Percentiles rank a stretch among this genome's conserved stretches.
phyloP scores from a whole-genome alignment of 2,797 vertebrate genomes.

The Iguana delicatissima region DNA sequence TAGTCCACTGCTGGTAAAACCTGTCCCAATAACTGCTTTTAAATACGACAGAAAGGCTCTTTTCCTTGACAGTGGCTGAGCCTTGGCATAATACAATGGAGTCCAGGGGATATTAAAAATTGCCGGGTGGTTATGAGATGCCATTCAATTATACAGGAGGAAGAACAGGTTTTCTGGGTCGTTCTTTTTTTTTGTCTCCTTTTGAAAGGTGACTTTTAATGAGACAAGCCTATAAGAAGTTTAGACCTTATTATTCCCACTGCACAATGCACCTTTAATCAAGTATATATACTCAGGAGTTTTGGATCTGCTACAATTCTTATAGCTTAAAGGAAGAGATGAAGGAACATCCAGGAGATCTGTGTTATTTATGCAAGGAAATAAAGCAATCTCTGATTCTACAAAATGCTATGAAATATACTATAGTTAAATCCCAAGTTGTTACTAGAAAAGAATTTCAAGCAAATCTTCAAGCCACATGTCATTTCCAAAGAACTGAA shows the following conservation, averaged over 20 bases:
- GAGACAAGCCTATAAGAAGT: conserved; percentile 77
- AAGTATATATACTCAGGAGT: conserved; percentile 55
- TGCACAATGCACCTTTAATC: conserved; percentile 62
- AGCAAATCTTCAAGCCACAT: conserved; percentile 54
- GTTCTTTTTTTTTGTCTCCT: conserved; percentile 51
- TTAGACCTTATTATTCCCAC: conserved; percentile 68
- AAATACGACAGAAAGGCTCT: conserved; percentile 80
- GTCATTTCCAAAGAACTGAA: conserved; percentile 66
- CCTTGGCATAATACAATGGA: conserved; percentile 71
- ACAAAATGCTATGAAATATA: conserved; percentile 67
- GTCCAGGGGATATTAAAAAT: conserved; percentile 83
- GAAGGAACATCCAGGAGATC: conserved; percentile 59
- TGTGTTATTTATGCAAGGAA: conserved; percentile 79
- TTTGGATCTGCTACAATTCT: conserved; percentile 58
- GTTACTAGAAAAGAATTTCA: conserved; percentile 63
- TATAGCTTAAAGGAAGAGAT: conserved; percentile 64
- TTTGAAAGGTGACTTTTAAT: conserved; percentile 83
- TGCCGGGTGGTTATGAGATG: conserved; percentile 78
- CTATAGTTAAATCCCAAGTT: conserved; percentile 64
- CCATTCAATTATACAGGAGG: conserved; percentile 79
- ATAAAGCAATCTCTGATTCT: conserved; percentile 70
- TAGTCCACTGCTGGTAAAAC: conserved; percentile 86
- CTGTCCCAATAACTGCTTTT: conserved; percentile 84
- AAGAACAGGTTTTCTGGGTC: conserved; percentile 49
- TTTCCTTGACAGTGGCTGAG: conserved; percentile 79